Evolutionary conservation across 1,140 invertebrate species (phyloP), one percentile per base, ranked within the genome.

Genomic region (Drosophila kohkoa): DNA sequence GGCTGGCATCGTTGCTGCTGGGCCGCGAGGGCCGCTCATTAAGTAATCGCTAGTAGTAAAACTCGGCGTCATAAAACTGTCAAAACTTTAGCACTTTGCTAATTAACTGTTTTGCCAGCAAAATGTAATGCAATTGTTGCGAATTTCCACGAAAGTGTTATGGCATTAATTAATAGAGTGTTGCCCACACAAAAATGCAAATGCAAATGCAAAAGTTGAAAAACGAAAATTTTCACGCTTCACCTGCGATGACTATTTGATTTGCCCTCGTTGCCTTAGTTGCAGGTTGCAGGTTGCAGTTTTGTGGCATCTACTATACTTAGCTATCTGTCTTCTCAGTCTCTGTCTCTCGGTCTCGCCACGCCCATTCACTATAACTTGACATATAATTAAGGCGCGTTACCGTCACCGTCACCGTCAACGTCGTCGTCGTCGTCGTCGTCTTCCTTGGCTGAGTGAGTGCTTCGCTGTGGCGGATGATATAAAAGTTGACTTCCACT

Each of bases 401-500:
- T 59, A 35, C n/a, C 25, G 38, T 45, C 49, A 30, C 25, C 15
- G 54, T 43, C 41, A n/a, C 1, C 41, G 11, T 43, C 41, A 1
- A 0, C n/a, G 11, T 43, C 41, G 0, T 0, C n/a, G 41, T 43
- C 41, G n/a, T 10, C 10, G 38, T 46, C 45, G n/a, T 46, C 15
- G n/a, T 48, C 15, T 5, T 16, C 32, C 7, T 32, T 32, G 7
- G 32, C 28, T 51, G 49, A 28, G 15, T 28, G 48, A 25, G 10
- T 49, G 48, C 35, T 57, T 41, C 16, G 48, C 32, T 59, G 45
- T 11, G 8, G 25, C 35, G 45, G 46, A 20, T 41, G 70, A 67
- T 73, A 73, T 67, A 67, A 74, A 72, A 72, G 45, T 72, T 66
- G 46, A 60, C 45, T 75, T 72, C 57, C 72, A 54, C 51, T 69